Evolutionary conservation across 1,140 invertebrate genomes (phyloP).

Genomic region (Megalonaias nervosa): DNA sequence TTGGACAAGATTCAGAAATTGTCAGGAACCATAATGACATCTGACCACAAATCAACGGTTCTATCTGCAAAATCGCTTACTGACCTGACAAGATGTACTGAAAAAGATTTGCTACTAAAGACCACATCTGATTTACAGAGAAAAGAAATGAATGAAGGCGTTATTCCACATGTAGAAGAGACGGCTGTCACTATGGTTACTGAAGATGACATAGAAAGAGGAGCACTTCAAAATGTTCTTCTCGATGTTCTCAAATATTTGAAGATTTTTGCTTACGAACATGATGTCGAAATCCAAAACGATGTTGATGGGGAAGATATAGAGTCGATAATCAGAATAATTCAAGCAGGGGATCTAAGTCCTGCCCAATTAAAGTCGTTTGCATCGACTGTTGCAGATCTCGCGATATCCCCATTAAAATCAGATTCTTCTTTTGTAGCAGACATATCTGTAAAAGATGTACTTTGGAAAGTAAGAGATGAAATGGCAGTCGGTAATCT

Average conservation of each 20-base stretch:
- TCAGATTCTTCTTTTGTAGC: constrained; percentile 28
- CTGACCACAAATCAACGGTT: not conserved
- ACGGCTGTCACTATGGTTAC: constrained; percentile 10
- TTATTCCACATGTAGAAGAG: constrained; percentile 9
- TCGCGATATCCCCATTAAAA: constrained; percentile 18
- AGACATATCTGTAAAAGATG: constrained; percentile 11
- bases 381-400: constrained; percentile 10
- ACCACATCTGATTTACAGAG: constrained; percentile 2
- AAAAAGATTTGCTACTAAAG: not conserved
- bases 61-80: not conserved
- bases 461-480: constrained; percentile 3
- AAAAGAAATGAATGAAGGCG: not conserved
- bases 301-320: constrained; percentile 5
- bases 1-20: constrained; percentile 4
- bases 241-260: constrained; percentile 10
- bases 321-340: not conserved
- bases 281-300: not conserved
- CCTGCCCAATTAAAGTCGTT: constrained; percentile 4
- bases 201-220: not conserved
- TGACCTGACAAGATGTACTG: not conserved
- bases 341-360: not conserved
- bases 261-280: not conserved
- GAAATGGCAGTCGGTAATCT: constrained; percentile 2
- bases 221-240: constrained; percentile 12
- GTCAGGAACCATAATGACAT: not conserved